Base-by-base conservation (phyloP, 2,797 vertebrate species). In the Squalus acanthias region DNA sequence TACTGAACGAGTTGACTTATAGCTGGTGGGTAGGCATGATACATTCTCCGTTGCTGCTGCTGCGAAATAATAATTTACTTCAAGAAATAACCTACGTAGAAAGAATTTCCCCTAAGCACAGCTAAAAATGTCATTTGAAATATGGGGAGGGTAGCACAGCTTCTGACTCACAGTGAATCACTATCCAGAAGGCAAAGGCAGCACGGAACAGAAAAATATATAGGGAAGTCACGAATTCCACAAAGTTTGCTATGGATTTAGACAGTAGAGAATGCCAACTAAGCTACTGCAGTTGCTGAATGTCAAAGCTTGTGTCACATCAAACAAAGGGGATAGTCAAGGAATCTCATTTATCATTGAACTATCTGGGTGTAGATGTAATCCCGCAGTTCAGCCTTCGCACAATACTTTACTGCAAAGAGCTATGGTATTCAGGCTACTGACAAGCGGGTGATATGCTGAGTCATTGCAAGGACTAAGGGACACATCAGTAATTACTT, bases 151-250 rank as follows among this genome's bases (percentile, higher is more conserved):
- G 46, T 95, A 67, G 24, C 39, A 72, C 93, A 95, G 39, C 39
- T 46, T 95, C 93, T 72, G 93, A 95, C 46, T 70, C 94, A 95
- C 39, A 53, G 69, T 74, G 94, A 53, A 95, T 95, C 94, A 95
- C 46, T 53, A 1, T 26, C 94, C 94, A 33, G 50, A 57, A 57
- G 93, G 67, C 24, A 72, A 50, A 92, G 12, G 33, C 69, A 74
- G 46, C 50, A 29, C 1, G 12, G 26, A 57, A 53, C 92, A 94
- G 20, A 57, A 53, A 29, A 72, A 95, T 3, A 76, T 33, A 94
- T 39, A 24, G 13, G 39, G 70, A 57, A 70, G 46, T 50, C 69
- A 72, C 5, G 6, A 53, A 50, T 95, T 74, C 26, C 39, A 57
- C 20, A 8, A 53, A 70, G 46, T 72, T 95, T 74, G 29, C 24